Evolutionary conservation across 1,140 invertebrate species (phyloP).

Genomic region (Olivierus martensii): DNA sequence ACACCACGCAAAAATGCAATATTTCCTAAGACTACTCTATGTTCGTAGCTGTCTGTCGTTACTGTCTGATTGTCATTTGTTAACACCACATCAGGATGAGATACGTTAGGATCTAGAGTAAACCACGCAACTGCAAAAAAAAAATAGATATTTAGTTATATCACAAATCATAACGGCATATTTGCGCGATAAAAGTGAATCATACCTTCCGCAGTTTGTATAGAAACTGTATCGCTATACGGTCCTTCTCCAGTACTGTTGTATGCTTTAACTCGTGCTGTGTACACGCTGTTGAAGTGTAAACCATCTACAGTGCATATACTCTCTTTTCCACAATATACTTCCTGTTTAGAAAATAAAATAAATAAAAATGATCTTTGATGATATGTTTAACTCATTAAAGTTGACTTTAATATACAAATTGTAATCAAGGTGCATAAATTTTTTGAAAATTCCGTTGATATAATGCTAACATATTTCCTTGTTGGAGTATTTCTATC

Average conservation of each 20-base stretch:
- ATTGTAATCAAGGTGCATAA: too few relatives aligned
- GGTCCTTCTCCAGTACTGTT: slow-evolving; percentile 89
- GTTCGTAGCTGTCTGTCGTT: slow-evolving; percentile 84
- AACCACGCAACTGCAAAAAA: slow-evolving; percentile 81
- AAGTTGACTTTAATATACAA: too few relatives aligned
- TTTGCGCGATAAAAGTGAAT: neutral
- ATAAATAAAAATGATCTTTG: too few relatives aligned
- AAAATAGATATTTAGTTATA: neutral
- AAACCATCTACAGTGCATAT: slow-evolving; percentile 95
- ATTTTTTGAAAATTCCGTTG: too few relatives aligned
- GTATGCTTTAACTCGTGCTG: slow-evolving; percentile 92
- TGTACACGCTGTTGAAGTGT: slow-evolving; percentile 94
- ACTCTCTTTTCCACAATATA: slow-evolving; percentile 90
- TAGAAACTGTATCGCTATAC: slow-evolving; percentile 85
- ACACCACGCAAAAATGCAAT: slow-evolving; percentile 86
- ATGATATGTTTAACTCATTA: too few relatives aligned
- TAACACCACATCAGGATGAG: slow-evolving; percentile 58
- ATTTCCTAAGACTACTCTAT: slow-evolving; percentile 75
- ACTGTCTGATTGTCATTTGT: slow-evolving; percentile 73
- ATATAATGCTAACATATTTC: too few relatives aligned
- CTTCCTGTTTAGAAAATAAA: slow-evolving; percentile 50
- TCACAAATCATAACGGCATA: too few relatives aligned
- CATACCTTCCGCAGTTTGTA: slow-evolving; percentile 92
- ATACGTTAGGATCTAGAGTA: slow-evolving; percentile 60
- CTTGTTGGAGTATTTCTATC: too few relatives aligned